A percentile compares a stretch with the other conserved stretches of the same genome.
Evolutionary conservation across 2,888 invertebrate genomes (phyloP).

Genomic region (Lasioglossum morio): DNA sequence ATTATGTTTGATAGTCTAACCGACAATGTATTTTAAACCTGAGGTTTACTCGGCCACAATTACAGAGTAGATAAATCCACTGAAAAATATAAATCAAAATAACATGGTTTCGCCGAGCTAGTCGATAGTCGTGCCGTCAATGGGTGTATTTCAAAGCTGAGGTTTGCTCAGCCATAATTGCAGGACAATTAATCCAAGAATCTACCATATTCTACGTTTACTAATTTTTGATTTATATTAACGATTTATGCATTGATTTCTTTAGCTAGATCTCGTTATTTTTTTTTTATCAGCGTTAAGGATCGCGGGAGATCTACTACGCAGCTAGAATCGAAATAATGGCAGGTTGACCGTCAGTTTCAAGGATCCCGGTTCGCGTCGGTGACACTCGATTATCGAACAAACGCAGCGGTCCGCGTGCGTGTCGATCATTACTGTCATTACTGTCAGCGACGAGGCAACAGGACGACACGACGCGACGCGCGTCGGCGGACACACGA

Average conservation of each 20-base stretch:
- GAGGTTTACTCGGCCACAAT: not conserved
- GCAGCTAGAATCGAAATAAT: slow-evolving; percentile 42
- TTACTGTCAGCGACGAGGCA: slow-evolving; percentile 41
- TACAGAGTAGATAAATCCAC: not conserved
- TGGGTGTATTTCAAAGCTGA: not conserved
- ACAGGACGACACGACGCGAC: not conserved
- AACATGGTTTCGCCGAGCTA: not conserved
- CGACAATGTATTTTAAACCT: not conserved
- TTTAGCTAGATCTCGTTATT: not conserved
- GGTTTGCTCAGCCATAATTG: not conserved
- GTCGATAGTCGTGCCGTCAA: not conserved
- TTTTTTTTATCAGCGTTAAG: not conserved
- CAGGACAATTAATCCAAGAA: not conserved
- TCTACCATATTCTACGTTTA: not conserved
- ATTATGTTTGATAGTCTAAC: not conserved
- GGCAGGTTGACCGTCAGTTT: slow-evolving; percentile 42
- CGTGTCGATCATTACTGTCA: slow-evolving; percentile 50
- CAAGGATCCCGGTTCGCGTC: slow-evolving; percentile 27
- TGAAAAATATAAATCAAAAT: not conserved
- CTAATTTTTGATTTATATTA: not conserved
- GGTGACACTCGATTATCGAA: slow-evolving; percentile 45
- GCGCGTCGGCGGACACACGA: not conserved
- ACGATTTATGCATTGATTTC: not conserved
- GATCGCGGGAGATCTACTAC: not conserved
- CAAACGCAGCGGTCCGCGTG: slow-evolving; percentile 25